phyloP scores from a whole-genome alignment of 2,797 vertebrate species.

The Mus spretus region DNA sequence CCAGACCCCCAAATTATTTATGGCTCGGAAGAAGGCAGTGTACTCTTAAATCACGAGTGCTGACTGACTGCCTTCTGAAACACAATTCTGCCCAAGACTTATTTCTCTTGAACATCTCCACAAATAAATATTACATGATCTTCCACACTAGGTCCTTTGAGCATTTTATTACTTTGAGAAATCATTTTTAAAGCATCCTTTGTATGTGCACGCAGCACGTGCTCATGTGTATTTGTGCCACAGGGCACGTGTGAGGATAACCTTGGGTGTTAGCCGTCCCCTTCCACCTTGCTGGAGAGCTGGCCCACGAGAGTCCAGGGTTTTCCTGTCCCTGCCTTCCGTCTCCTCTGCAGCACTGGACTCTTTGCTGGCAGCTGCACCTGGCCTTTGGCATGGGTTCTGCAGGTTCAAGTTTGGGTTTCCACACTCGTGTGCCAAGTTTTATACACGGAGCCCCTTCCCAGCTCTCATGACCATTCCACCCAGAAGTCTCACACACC shows the following conservation, averaged over 20 bases:
- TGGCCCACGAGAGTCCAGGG: not conserved
- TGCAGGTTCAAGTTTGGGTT: not conserved
- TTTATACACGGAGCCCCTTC: not conserved
- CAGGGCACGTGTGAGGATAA: too few species aligned
- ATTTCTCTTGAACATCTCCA: conserved; percentile 56
- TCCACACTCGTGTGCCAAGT: not conserved
- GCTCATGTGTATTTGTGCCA: not conserved
- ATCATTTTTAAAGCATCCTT: not conserved
- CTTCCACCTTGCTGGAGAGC: not conserved
- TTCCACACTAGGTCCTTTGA: not conserved
- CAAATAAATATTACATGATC: conserved; percentile 43
- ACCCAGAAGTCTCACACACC: conserved; percentile 22
- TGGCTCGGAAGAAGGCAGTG: conserved; percentile 33
- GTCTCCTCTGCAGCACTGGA: not conserved
- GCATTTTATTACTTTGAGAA: not conserved
- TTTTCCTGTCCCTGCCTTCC: too few species aligned
- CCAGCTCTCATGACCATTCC: not conserved
- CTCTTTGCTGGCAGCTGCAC: too few species aligned
- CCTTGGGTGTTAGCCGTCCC: not conserved
- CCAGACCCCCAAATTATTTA: conserved; percentile 35
- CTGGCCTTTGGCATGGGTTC: not conserved
- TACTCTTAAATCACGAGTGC: conserved; percentile 15
- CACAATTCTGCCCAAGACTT: conserved; percentile 52
- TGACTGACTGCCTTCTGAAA: conserved; percentile 29
- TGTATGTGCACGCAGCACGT: not conserved